Evolutionary conservation across 2,113 vertebrate genomes (phyloP).

Genomic region (Chaetura pelagica): DNA sequence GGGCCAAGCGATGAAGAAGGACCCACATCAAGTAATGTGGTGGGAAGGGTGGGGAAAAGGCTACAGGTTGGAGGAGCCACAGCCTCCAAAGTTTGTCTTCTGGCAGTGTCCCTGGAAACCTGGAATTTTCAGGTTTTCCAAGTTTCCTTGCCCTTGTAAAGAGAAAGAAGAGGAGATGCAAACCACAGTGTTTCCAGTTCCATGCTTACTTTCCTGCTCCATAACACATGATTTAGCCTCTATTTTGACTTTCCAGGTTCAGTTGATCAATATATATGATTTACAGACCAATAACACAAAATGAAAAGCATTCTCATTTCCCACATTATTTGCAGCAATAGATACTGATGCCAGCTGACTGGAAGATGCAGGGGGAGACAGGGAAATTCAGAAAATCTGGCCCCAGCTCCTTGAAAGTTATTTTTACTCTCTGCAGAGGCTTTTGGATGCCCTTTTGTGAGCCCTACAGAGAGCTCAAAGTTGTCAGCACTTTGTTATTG

Average conservation of each 20-base stretch:
- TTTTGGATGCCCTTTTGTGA: neutral
- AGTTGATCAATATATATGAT: neutral
- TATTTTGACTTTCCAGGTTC: neutral
- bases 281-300: neutral
- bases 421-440: neutral
- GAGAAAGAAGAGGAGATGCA: neutral
- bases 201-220: neutral
- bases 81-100: fast-evolving
- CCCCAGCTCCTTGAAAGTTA: neutral
- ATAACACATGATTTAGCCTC: neutral
- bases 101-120: neutral
- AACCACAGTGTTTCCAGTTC: neutral
- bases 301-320: neutral
- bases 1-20: neutral
- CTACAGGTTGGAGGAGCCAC: neutral
- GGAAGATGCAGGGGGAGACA: neutral
- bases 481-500: neutral
- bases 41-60: neutral
- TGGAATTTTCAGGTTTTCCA: neutral
- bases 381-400: neutral
- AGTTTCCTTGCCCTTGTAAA: neutral
- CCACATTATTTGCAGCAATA: neutral
- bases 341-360: neutral
- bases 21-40: fast-evolving
- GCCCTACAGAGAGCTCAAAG: neutral